A percentile compares a stretch with the other conserved stretches of the same genome.
phyloP scores from a whole-genome alignment of 2,797 vertebrate genomes.

The Tinamus major region DNA sequence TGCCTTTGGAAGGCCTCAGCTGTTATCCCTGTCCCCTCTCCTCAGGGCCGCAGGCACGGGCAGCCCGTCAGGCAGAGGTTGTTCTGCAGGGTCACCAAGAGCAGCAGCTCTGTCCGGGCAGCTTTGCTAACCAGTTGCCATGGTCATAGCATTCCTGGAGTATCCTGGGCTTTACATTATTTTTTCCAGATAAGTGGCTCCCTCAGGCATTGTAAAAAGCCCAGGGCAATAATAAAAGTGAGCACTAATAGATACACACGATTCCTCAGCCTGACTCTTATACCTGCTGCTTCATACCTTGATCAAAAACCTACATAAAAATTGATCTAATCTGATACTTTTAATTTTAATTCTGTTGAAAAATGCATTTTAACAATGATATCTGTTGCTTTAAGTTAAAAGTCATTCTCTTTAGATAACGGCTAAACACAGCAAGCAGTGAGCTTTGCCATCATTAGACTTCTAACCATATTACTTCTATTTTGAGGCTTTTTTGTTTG shows the following conservation, averaged over 20 bases:
- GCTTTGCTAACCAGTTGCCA: not conserved
- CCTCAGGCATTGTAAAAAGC: not conserved
- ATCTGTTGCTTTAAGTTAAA: conserved; percentile 55
- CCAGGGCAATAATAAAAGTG: not conserved
- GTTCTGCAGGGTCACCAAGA: not conserved
- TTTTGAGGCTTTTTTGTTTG: conserved; percentile 75
- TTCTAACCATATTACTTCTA: conserved; percentile 72
- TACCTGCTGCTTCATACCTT: not conserved
- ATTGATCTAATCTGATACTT: conserved; percentile 20
- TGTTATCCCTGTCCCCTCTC: not conserved
- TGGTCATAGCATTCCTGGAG: not conserved
- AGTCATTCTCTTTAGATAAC: conserved; percentile 54
- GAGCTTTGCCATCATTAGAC: conserved; percentile 75
- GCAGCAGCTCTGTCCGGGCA: not conserved
- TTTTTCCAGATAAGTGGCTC: not conserved
- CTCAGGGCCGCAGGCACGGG: not conserved
- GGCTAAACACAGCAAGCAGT: conserved; percentile 52
- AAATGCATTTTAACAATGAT: conserved; percentile 72
- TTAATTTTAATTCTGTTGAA: conserved; percentile 47
- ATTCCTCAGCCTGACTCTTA: not conserved
- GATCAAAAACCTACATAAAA: not conserved
- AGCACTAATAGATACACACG: not conserved
- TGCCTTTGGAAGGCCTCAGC: not conserved
- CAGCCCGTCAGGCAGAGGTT: not conserved
- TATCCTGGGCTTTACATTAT: not conserved